Percentiles rank a stretch among this genome's conserved stretches.
Evolutionary conservation across 2,888 invertebrate genomes (phyloP).

Genomic region (Tenthredo amoena): DNA sequence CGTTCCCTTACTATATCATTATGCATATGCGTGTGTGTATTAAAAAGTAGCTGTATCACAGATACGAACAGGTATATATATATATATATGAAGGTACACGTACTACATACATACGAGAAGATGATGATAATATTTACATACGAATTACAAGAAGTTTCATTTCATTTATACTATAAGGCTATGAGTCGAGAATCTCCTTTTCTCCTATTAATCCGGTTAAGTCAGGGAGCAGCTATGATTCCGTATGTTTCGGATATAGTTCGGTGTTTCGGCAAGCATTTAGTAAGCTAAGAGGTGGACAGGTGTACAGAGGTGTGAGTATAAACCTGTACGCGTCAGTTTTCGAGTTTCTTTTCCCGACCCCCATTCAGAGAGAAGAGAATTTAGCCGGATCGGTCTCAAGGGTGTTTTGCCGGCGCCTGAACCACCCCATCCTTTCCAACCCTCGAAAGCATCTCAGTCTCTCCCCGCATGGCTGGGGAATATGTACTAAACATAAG

Average conservation of each 20-base stretch:
- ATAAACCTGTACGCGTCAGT: constrained; percentile 11
- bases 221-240: neutral
- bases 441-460: constrained; percentile 35
- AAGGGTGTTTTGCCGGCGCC: constrained; percentile 42
- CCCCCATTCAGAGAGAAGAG: constrained; percentile 39
- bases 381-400: constrained; percentile 52
- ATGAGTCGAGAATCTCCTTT: neutral
- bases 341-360: constrained; percentile 31
- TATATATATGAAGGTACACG: neutral
- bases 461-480: constrained; percentile 26
- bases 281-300: neutral
- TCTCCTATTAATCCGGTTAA: neutral
- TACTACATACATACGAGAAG: too few species aligned
- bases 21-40: neutral
- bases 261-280: neutral
- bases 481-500: constrained; percentile 49
- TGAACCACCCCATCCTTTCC: constrained; percentile 15
- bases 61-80: neutral
- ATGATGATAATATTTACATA: constrained; percentile 11
- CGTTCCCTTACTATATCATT: constrained; percentile 1
- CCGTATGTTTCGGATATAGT: neutral
- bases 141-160: neutral
- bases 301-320: constrained; percentile 1
- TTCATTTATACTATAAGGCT: neutral
- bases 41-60: neutral